Base-by-base conservation (phyloP, 2,113 vertebrate species). In the Pardalotus punctatus region DNA sequence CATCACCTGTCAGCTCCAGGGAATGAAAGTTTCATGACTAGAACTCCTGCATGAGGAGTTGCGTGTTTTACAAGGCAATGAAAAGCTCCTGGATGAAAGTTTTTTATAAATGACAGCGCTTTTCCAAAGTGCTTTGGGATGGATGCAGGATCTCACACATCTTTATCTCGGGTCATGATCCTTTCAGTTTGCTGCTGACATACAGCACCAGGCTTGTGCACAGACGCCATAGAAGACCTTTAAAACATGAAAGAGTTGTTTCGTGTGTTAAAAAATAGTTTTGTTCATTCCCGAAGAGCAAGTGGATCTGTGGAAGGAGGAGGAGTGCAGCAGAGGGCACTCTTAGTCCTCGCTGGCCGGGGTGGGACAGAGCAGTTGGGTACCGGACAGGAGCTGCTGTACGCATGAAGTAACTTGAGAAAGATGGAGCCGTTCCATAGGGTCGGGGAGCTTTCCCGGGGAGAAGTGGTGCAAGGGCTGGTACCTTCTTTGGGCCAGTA, bases 251-350 rank as follows among this genome's bases (percentile, higher is more conserved):
- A 43, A n/a, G 35, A 20, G 31, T 7, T 65, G 43, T 0, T 79
- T 78, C 45, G n/a, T 22, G 20, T 48, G 21, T 35, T 47, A 40
- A 60, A 54, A 38, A 43, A 28, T 14, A 5, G 13, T 11, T 78
- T 62, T 66, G 51, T 90, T 74, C 72, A 53, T 80, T 86, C 71
- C 71, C 40, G 5, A 78, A 22, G 24, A 82, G 71, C 40, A 42
- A 35, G 57, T 0, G 1, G 73, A 84, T 33, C 70, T 38, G 9
- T 11, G 50, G 82, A 10, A 62, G 28, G 33, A 57, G 61, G 18
- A 82, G 33, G 48, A 95, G 88, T 33, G 86, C 92, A 91, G 95
- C 95, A 95, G 91, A 91, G 93, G 83, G 86, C 89, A 95, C 73
- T 96, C 91, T 89, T 9, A 79, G 69, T 70, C 93, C 86, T 93